phyloP scores from a whole-genome alignment of 2,113 vertebrate species.

The Notechis scutatus region DNA sequence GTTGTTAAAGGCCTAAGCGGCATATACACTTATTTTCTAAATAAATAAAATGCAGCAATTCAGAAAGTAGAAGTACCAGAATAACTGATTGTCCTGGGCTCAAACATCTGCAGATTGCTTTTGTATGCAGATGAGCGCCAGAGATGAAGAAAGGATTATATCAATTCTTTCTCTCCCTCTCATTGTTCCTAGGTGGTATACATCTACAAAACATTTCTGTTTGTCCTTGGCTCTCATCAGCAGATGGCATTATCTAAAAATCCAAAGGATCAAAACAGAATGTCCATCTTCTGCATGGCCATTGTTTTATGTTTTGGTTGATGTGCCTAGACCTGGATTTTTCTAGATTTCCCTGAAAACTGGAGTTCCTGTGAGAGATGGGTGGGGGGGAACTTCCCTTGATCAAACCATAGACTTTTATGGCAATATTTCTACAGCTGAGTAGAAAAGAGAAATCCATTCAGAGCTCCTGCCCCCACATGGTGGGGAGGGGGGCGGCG shows the following conservation, averaged over 20 bases:
- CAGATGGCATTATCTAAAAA: conserved; percentile 31
- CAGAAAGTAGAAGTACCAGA: not conserved
- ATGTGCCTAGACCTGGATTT: not conserved
- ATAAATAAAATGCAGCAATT: not conserved
- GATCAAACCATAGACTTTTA: not conserved
- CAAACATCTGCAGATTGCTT: not conserved
- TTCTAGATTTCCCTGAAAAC: not conserved
- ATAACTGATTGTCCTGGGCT: not conserved
- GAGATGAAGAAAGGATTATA: not conserved
- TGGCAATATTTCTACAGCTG: not conserved
- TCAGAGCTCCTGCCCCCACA: not conserved
- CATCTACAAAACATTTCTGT: conserved; percentile 23
- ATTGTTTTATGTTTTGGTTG: not conserved
- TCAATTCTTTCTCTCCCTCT: accelerated
- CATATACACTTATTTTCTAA: not conserved
- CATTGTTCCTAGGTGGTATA: not conserved
- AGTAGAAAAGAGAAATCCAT: not conserved
- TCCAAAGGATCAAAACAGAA: conserved; percentile 12
- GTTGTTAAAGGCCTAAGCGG: not conserved
- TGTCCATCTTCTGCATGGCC: conserved; percentile 35
- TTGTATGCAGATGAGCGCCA: not conserved
- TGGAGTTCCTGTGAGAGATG: not conserved
- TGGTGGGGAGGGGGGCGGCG: not conserved
- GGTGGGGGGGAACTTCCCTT: not conserved
- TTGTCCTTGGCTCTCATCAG: conserved; percentile 37